phyloP scores from a whole-genome alignment of 2,113 vertebrate genomes.

The Halcyon senegalensis region DNA sequence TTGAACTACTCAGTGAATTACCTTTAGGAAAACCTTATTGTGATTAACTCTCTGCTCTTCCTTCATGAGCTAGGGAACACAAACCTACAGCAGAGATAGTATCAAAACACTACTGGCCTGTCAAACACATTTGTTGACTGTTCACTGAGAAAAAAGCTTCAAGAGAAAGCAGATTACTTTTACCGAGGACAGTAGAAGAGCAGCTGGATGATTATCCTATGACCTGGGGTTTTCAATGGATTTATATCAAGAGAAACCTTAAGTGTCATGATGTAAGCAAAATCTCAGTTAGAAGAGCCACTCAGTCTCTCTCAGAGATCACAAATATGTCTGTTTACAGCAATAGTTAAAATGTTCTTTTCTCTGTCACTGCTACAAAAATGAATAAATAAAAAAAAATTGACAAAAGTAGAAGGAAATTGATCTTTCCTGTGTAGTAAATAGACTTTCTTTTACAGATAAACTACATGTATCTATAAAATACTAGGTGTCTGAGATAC shows the following conservation, averaged over 20 bases:
- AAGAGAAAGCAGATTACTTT: not conserved
- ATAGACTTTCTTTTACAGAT: not conserved
- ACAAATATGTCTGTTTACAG: not conserved
- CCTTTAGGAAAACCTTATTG: not conserved
- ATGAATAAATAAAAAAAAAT: too few relatives aligned
- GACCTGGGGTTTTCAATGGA: not conserved
- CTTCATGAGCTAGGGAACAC: not conserved
- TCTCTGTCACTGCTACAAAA: not conserved
- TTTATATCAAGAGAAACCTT: not conserved
- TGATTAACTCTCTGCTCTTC: not conserved
- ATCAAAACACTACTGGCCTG: not conserved
- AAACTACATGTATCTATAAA: not conserved
- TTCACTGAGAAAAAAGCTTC: not conserved
- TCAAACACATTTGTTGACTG: not conserved
- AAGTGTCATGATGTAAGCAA: not conserved
- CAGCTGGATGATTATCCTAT: not conserved
- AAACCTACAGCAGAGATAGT: not conserved
- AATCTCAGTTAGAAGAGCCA: not conserved
- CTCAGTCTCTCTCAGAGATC: not conserved
- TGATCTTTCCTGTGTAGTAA: not conserved
- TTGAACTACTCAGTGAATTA: not conserved
- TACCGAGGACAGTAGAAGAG: not conserved
- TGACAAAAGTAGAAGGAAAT: not conserved
- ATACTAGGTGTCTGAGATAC: not conserved
- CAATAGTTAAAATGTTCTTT: not conserved